A percentile compares a stretch with the other conserved stretches of the same genome.
Conservation (phyloP, 2,888 invertebrate genomes). For the Cenopis cana region DNA sequence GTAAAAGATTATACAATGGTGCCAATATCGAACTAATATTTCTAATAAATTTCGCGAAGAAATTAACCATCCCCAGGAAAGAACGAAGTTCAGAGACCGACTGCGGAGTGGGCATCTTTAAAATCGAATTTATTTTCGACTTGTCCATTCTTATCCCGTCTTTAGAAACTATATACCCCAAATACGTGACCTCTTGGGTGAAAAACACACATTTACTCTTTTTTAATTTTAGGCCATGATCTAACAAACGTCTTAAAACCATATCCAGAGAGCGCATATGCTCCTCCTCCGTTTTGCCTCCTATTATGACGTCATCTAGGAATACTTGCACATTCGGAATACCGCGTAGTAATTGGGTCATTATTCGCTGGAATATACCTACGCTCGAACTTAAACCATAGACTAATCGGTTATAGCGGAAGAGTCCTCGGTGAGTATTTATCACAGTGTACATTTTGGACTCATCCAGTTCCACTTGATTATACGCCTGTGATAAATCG, state of each 20-base stretch:
- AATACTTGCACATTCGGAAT: constrained; percentile 16
- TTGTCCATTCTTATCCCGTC: neutral
- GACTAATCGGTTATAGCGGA: neutral
- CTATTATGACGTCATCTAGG: constrained; percentile 22
- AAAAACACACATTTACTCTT: neutral
- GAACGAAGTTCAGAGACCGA: neutral
- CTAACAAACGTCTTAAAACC: neutral
- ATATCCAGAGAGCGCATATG: neutral
- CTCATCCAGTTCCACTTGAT: constrained; percentile 8
- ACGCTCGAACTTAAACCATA: neutral
- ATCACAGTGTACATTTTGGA: constrained; percentile 9
- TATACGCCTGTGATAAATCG: constrained; percentile 1
- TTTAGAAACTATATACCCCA: neutral
- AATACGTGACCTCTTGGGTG: neutral
- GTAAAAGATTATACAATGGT: too few species aligned
- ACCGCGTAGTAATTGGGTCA: neutral
- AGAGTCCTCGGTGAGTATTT: constrained; percentile 12
- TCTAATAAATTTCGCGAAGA: neutral
- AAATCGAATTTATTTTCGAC: neutral
- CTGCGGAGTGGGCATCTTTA: neutral
- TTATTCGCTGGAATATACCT: constrained; percentile 18
- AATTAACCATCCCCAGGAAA: constrained; percentile 3
- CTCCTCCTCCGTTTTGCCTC: constrained; percentile 1
- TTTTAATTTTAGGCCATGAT: neutral
- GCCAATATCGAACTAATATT: constrained; percentile 2